Percentiles rank a stretch among this genome's conserved stretches.
Conservation (phyloP, 2,113 vertebrate genomes). For the Mormyrus iriodes region DNA sequence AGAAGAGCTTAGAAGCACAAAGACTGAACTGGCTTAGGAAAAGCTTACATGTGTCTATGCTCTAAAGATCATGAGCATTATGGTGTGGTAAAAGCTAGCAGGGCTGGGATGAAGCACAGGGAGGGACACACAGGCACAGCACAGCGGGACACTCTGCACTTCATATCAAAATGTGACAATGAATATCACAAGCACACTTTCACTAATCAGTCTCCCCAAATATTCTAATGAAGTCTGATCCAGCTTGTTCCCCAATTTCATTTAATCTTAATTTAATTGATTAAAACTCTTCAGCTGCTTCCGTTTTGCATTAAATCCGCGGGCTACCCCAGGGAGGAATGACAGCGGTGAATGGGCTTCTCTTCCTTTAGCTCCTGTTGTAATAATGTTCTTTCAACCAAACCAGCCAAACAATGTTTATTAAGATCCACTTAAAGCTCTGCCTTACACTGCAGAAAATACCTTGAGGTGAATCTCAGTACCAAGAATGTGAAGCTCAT, state of each 20-base stretch:
- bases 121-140: constrained; percentile 38
- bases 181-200: constrained; percentile 59
- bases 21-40: background rate
- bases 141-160: constrained; percentile 45
- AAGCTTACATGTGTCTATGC: background rate
- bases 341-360: background rate
- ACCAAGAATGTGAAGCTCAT: background rate
- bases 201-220: constrained; percentile 56
- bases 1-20: background rate
- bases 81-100: background rate
- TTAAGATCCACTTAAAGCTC: background rate
- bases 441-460: background rate
- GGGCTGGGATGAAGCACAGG: background rate
- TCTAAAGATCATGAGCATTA: background rate
- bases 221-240: constrained; percentile 49
- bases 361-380: background rate
- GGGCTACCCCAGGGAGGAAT: background rate
- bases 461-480: background rate
- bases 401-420: background rate
- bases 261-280: constrained; percentile 34
- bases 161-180: constrained; percentile 48
- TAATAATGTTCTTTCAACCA: background rate
- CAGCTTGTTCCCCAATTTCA: constrained; percentile 38
- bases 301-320: constrained; percentile 24
- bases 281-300: constrained; percentile 31